phyloP scores from a whole-genome alignment of 53 echinoderm and acorn worm genomes.

The Echinometra lucunter region DNA sequence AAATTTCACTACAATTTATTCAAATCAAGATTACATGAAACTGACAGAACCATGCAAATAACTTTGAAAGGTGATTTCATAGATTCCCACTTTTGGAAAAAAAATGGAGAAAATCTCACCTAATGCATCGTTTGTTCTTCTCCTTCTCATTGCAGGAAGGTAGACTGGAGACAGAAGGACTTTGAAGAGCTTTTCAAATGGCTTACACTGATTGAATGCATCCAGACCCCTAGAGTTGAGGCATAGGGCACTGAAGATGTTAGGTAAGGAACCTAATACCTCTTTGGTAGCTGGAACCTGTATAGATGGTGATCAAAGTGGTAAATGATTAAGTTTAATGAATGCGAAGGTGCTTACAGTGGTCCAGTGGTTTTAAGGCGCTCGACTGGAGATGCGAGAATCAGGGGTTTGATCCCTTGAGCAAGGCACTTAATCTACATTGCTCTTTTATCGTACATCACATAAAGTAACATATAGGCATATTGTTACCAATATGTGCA shows the following conservation, averaged over 20 bases:
- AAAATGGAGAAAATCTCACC: constrained; percentile 33
- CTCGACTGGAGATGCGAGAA: too few relatives aligned
- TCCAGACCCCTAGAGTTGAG: constrained; percentile 93
- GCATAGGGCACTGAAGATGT: constrained; percentile 98
- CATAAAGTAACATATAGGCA: too few relatives aligned
- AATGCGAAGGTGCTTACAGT: too few relatives aligned
- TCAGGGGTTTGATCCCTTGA: too few relatives aligned
- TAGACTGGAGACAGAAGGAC: constrained; percentile 95
- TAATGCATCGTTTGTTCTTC: constrained; percentile 76
- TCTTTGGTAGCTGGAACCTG: constrained; percentile 99
- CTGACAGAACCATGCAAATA: not conserved
- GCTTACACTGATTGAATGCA: constrained; percentile 97
- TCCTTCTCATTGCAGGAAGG: constrained; percentile 96
- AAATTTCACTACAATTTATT: too few relatives aligned
- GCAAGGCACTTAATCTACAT: too few relatives aligned
- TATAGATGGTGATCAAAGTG: not conserved
- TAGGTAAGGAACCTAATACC: constrained; percentile 95
- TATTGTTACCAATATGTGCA: too few relatives aligned
- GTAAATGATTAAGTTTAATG: not conserved
- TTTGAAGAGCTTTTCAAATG: constrained; percentile 99
- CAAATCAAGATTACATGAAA: not conserved
- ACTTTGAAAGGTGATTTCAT: not conserved
- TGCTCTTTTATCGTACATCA: too few relatives aligned
- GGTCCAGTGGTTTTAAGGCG: too few relatives aligned
- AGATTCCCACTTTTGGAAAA: too few relatives aligned